phyloP scores from a whole-genome alignment of 2,888 invertebrate species.

The Nebria brevicollis region DNA sequence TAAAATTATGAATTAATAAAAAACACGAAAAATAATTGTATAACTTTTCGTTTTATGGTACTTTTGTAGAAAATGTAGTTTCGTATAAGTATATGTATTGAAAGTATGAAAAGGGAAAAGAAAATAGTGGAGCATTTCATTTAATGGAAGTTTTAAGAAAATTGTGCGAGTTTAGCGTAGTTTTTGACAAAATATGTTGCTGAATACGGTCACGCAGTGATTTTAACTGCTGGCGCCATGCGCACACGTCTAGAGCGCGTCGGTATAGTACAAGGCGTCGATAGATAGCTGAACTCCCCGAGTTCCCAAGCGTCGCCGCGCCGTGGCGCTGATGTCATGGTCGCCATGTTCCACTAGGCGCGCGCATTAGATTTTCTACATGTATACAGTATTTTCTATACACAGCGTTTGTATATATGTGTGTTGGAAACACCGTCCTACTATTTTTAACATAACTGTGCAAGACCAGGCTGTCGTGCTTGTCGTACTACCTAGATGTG shows the following conservation, averaged over 20 bases:
- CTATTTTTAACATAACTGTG: constrained; percentile 5
- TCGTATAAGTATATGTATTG: no score
- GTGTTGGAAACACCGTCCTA: not conserved
- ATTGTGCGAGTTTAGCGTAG: no score
- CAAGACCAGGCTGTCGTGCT: not conserved
- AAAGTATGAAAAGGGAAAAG: no score
- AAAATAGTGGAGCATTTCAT: no score
- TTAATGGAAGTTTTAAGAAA: no score
- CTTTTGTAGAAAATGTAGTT: no score
- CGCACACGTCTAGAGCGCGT: not conserved
- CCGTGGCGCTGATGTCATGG: not conserved
- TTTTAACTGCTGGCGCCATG: not conserved
- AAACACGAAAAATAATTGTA: no score
- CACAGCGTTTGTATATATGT: not conserved
- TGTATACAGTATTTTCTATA: not conserved
- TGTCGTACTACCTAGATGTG: not conserved
- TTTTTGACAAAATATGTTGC: no score
- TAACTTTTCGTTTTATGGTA: no score
- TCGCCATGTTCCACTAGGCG: not conserved
- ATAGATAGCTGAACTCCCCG: constrained; percentile 33
- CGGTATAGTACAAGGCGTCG: constrained; percentile 13
- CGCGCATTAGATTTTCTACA: not conserved
- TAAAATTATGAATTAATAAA: no score
- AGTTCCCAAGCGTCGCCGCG: constrained; percentile 11
- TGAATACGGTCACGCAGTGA: no score